phyloP scores from a whole-genome alignment of 2,888 invertebrate genomes.

The Zhuqinia jingwanae region DNA sequence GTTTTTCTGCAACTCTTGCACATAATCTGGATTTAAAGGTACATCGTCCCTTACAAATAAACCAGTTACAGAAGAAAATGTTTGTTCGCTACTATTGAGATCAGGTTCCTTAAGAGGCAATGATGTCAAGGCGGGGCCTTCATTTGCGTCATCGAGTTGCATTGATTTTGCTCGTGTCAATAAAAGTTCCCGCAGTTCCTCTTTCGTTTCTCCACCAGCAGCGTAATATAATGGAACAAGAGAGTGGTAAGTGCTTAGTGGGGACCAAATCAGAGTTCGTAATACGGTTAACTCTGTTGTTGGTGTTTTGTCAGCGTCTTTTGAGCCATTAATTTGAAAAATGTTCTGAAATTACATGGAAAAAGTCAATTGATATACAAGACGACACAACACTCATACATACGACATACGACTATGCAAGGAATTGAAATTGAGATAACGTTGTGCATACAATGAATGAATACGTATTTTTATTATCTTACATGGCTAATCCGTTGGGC shows the following conservation, averaged over 20 bases:
- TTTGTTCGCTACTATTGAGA: background rate
- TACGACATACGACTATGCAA: too few relatives aligned
- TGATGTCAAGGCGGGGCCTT: background rate
- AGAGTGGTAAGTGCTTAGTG: constrained; percentile 45
- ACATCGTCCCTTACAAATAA: constrained; percentile 30
- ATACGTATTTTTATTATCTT: too few relatives aligned
- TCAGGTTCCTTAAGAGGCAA: background rate
- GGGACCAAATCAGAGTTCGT: constrained; percentile 48
- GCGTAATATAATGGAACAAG: constrained; percentile 44
- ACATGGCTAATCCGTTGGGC: constrained; percentile 14
- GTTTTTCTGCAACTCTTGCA: constrained; percentile 10
- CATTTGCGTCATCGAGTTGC: background rate
- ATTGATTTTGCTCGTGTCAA: background rate
- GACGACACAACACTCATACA: too few relatives aligned
- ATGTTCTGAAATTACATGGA: constrained; percentile 1
- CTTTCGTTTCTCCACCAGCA: constrained; percentile 23
- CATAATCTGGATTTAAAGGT: constrained; percentile 15
- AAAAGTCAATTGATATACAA: too few relatives aligned
- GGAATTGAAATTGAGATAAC: too few relatives aligned
- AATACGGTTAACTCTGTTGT: too few relatives aligned
- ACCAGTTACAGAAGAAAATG: constrained; percentile 44
- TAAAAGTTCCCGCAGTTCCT: background rate
- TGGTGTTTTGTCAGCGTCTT: background rate
- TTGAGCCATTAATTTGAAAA: background rate
- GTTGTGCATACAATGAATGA: too few relatives aligned